Percentiles rank a stretch among this genome's conserved stretches.
Conservation (phyloP, 2,888 invertebrate species). For the Marasmarcha lunaedactyla region DNA sequence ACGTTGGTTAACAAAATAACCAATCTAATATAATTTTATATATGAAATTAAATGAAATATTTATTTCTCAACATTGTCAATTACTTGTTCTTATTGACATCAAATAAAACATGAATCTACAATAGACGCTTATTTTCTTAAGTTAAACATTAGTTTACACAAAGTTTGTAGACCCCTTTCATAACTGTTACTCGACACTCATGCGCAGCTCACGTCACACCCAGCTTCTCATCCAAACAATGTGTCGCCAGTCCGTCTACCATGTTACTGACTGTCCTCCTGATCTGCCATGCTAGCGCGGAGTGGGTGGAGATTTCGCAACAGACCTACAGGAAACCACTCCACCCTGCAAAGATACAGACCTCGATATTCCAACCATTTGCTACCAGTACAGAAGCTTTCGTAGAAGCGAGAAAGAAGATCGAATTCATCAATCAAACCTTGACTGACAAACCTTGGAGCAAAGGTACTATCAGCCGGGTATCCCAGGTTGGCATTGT, state of each 20-base stretch:
- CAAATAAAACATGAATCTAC: no score
- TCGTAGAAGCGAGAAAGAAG: neutral
- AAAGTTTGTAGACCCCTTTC: neutral
- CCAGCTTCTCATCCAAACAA: constrained; percentile 24
- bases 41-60: no score
- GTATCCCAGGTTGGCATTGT: constrained; percentile 22
- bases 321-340: constrained; percentile 35
- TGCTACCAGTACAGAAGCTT: constrained; percentile 20
- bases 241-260: constrained; percentile 5
- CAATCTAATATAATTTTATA: no score
- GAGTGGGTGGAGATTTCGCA: constrained; percentile 63
- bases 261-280: constrained; percentile 25
- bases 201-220: constrained; percentile 25
- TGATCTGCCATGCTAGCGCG: constrained; percentile 22
- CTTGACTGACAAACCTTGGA: constrained; percentile 4
- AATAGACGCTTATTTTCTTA: no score
- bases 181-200: constrained; percentile 22
- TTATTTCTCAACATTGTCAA: no score
- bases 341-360: constrained; percentile 1
- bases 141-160: no score
- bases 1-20: no score
- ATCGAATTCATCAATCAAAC: neutral
- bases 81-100: no score
- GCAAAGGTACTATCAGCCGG: constrained; percentile 5
- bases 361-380: constrained; percentile 20